Conservation (phyloP, 2,113 vertebrate genomes). For the Pelecanus crispus region DNA sequence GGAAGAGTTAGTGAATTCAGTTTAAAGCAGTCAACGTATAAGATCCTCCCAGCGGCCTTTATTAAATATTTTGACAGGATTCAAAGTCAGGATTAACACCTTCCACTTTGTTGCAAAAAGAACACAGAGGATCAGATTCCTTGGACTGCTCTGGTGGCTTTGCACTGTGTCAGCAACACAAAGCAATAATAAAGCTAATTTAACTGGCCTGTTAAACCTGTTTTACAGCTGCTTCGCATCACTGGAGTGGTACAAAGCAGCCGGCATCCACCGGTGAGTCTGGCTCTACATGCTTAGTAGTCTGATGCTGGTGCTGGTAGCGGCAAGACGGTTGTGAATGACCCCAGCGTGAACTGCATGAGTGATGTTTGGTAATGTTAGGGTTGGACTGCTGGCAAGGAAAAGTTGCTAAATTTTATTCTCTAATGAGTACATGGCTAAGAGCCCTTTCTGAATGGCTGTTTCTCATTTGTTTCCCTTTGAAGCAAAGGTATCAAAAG, state of each 20-base stretch:
- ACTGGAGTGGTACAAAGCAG: neutral
- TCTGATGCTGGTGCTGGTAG: neutral
- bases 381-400: neutral
- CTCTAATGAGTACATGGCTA: neutral
- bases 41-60: neutral
- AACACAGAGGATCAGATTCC: neutral
- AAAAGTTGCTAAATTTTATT: neutral
- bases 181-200: neutral
- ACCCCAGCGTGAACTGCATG: neutral
- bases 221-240: neutral
- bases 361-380: neutral
- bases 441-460: neutral
- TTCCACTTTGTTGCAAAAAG: neutral
- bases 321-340: neutral
- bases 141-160: neutral
- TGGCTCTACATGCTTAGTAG: neutral
- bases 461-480: neutral
- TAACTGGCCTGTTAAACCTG: neutral
- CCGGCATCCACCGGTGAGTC: neutral
- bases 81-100: neutral
- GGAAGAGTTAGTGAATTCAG: neutral
- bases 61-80: conserved; percentile 16
- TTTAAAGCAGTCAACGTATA: neutral
- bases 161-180: neutral
- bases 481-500: neutral